These are phyloP conservation scores for Rhinichthys klamathensis DNA, from an alignment of 2,113 vertebrate species.

Conservation along the genomic window DNA sequence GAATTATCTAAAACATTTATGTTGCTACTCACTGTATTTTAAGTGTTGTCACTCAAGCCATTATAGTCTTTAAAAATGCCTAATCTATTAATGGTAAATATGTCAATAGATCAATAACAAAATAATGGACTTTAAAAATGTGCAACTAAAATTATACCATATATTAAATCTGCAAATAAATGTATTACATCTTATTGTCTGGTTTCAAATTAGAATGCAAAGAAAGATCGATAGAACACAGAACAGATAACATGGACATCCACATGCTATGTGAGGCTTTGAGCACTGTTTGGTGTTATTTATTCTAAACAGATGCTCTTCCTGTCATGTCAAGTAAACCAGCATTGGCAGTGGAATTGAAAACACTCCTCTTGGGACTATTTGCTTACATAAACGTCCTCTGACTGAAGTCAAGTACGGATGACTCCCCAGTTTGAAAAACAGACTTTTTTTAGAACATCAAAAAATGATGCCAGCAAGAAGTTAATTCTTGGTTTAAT, in stretches of 20 bases:
- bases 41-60: neutral
- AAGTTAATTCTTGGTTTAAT: neutral
- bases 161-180: neutral
- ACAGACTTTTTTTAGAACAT: neutral
- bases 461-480: neutral
- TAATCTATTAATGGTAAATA: neutral
- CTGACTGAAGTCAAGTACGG: slow-evolving; percentile 9
- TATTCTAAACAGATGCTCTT: slow-evolving; percentile 38
- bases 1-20: neutral
- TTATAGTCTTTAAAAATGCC: neutral
- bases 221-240: neutral
- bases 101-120: neutral
- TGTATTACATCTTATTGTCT: neutral
- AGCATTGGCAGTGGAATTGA: slow-evolving; percentile 22
- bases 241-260: neutral
- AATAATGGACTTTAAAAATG: neutral
- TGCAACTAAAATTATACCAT: too few relatives aligned
- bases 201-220: neutral
- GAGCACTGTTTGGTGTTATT: slow-evolving; percentile 33
- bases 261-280: slow-evolving; percentile 21
- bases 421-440: neutral
- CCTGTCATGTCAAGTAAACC: slow-evolving; percentile 39
- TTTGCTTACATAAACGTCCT: slow-evolving; percentile 2
- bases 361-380: slow-evolving; percentile 28
- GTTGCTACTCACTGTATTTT: neutral